These are phyloP conservation scores for Wiebesia pumilae DNA, from an alignment of 1,140 invertebrate genomes.

Conservation along the genomic window DNA sequence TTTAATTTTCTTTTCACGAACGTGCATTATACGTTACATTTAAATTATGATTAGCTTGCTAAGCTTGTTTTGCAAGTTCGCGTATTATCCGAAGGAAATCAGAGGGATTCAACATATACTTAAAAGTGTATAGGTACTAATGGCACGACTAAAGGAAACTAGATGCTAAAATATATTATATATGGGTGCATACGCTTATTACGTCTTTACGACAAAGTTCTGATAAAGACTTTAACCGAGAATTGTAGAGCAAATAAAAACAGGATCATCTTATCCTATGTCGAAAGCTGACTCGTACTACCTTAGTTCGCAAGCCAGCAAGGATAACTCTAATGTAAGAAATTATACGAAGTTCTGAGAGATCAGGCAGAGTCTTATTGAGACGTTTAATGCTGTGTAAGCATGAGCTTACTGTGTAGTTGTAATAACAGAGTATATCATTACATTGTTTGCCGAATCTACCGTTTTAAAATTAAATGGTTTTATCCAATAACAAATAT, in stretches of 20 bases:
- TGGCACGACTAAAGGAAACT: not conserved
- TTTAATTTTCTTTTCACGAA: not conserved
- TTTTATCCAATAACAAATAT: not conserved
- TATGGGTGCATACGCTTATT: not conserved
- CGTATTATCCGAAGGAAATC: too few species aligned
- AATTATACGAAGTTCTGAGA: not conserved
- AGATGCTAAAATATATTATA: not conserved
- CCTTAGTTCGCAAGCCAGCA: not conserved
- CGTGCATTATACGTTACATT: too few species aligned
- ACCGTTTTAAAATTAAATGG: not conserved
- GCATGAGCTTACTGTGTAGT: not conserved
- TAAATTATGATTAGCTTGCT: too few species aligned
- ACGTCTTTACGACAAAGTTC: not conserved
- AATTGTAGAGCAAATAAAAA: constrained; percentile 1
- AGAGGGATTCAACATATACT: too few species aligned
- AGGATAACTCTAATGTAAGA: constrained; percentile 1
- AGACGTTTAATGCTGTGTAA: not conserved
- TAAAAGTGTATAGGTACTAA: not conserved
- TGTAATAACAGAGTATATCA: not conserved
- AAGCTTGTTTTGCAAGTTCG: too few species aligned
- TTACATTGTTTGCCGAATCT: not conserved
- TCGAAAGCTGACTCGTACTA: not conserved
- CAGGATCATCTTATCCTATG: not conserved
- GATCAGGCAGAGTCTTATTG: not conserved
- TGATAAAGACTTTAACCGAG: not conserved